Conservation (phyloP, 2,797 vertebrate genomes). For the Scomberomorus guttatus region DNA sequence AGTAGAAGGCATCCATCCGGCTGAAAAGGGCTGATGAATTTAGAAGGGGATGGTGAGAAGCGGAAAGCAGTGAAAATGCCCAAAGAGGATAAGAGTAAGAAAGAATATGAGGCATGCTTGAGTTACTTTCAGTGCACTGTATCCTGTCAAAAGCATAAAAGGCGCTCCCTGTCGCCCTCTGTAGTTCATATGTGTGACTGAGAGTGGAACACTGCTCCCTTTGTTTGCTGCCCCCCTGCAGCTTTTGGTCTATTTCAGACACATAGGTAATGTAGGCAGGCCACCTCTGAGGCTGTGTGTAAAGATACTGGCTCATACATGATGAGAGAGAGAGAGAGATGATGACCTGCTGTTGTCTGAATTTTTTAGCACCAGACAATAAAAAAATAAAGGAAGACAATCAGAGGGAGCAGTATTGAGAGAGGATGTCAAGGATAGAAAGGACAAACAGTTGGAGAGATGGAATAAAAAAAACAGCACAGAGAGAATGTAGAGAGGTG, state of each 20-base stretch:
- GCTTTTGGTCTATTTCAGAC: slow-evolving; percentile 32
- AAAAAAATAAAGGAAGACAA: too few species aligned
- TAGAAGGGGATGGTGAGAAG: neutral
- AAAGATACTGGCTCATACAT: neutral
- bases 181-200: slow-evolving; percentile 25
- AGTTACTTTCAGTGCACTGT: neutral
- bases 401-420: too few species aligned
- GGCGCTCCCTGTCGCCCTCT: slow-evolving; percentile 15
- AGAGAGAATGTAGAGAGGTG: neutral
- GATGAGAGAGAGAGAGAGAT: too few species aligned
- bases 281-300: neutral
- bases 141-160: neutral
- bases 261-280: slow-evolving; percentile 29
- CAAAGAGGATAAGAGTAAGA: neutral
- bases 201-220: slow-evolving; percentile 22
- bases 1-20: slow-evolving; percentile 14
- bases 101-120: neutral
- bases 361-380: too few species aligned
- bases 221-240: slow-evolving; percentile 31
- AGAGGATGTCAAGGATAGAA: neutral
- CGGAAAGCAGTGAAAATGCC: neutral
- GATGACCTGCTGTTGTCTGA: too few species aligned
- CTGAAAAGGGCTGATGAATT: slow-evolving; percentile 16
- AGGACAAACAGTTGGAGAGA: too few species aligned
- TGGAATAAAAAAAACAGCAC: neutral